Evolutionary conservation across 2,888 invertebrate genomes (phyloP).

Genomic region (Silvanus unidentatus): DNA sequence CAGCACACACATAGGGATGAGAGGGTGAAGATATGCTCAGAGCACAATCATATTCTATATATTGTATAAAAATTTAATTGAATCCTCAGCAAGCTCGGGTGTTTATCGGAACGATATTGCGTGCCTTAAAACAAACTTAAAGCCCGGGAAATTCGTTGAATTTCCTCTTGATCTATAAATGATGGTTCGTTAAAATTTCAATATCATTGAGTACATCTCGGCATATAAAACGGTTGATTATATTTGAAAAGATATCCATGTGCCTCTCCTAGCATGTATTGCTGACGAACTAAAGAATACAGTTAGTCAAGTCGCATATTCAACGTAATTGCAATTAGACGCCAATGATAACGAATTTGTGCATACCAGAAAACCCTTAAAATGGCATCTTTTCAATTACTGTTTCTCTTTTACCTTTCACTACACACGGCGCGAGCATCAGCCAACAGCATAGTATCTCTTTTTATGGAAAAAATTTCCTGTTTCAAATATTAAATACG

Average conservation of each 20-base stretch:
- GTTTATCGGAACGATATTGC: too few relatives aligned
- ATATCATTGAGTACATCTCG: conserved; percentile 3
- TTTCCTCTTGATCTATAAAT: too few relatives aligned
- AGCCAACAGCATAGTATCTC: neutral
- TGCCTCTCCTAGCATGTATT: too few relatives aligned
- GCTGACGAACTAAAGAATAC: neutral
- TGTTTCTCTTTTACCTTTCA: conserved; percentile 2
- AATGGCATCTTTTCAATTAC: conserved; percentile 6
- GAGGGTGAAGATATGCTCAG: too few relatives aligned
- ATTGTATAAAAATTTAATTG: too few relatives aligned
- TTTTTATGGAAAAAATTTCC: neutral
- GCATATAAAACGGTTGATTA: conserved; percentile 1
- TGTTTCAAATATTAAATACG: too few relatives aligned
- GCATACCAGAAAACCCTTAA: conserved; percentile 2
- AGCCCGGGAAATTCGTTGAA: too few relatives aligned
- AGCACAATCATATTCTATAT: too few relatives aligned
- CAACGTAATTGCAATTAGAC: neutral
- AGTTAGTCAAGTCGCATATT: neutral
- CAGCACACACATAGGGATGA: too few relatives aligned
- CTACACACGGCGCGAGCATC: too few relatives aligned
- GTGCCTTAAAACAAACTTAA: too few relatives aligned
- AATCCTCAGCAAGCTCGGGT: too few relatives aligned
- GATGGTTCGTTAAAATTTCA: conserved; percentile 5
- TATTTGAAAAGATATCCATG: neutral
- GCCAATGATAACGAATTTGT: neutral